Evolutionary conservation across 2,113 vertebrate species (phyloP).

Genomic region (Andinoacara biseriatus): DNA sequence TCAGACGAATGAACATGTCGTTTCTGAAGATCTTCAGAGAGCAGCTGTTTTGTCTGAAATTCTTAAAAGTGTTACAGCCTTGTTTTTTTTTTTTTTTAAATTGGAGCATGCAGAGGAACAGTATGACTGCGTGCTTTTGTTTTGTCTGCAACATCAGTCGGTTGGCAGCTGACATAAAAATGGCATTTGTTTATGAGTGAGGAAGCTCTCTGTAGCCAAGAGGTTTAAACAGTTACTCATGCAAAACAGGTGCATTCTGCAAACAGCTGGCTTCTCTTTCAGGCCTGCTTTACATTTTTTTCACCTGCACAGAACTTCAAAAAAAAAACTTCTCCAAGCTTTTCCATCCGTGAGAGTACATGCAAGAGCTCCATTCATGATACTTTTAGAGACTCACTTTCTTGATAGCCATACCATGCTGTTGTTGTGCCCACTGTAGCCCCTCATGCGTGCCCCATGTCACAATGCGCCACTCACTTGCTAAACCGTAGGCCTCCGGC

Average conservation of each 20-base stretch:
- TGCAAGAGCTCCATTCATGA: slow-evolving; percentile 45
- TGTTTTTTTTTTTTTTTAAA: background rate
- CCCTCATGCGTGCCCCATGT: slow-evolving; percentile 69
- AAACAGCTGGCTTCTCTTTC: slow-evolving; percentile 21
- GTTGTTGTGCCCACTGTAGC: slow-evolving; percentile 57
- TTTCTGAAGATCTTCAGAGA: slow-evolving; percentile 37
- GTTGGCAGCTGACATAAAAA: slow-evolving; percentile 30
- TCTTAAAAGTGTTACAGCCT: slow-evolving; percentile 29
- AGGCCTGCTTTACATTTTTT: background rate
- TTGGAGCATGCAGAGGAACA: slow-evolving; percentile 32
- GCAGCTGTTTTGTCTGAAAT: slow-evolving; percentile 39
- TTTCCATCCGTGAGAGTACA: slow-evolving; percentile 17
- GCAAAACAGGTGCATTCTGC: slow-evolving; percentile 21
- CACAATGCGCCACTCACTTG: slow-evolving; percentile 91
- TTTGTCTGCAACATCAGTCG: slow-evolving; percentile 37
- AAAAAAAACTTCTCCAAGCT: background rate
- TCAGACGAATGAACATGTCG: slow-evolving; percentile 12
- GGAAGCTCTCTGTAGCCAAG: slow-evolving; percentile 17
- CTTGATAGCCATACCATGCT: slow-evolving; percentile 66
- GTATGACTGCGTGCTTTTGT: slow-evolving; percentile 11
- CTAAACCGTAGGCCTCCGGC: slow-evolving; percentile 95
- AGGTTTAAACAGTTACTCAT: slow-evolving; percentile 17
- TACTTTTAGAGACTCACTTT: slow-evolving; percentile 35
- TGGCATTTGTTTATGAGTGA: slow-evolving; percentile 37
- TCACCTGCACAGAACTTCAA: slow-evolving; percentile 10